Conservation (phyloP, 2,797 vertebrate species). For the Catharus ustulatus region DNA sequence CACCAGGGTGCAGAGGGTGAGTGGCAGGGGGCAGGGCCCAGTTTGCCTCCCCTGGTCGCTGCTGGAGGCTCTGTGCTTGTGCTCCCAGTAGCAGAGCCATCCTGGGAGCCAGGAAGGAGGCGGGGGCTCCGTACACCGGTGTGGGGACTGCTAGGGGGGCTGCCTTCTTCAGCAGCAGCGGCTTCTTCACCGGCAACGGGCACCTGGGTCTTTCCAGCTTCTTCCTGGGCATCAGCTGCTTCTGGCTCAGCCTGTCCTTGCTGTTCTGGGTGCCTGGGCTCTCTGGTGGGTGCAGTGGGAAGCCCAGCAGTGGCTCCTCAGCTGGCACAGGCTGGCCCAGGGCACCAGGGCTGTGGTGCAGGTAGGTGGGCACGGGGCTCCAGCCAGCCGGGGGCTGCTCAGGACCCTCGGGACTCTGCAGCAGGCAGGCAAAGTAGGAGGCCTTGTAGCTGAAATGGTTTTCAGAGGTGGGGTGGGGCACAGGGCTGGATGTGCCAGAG, state of each 20-base stretch:
- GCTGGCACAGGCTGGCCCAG: constrained; percentile 66
- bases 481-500: constrained; percentile 64
- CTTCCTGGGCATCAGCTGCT: constrained; percentile 62
- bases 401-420: constrained; percentile 70
- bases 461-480: constrained; percentile 66
- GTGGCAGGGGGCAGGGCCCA: constrained; percentile 28
- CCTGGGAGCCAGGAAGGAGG: constrained; percentile 81
- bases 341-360: constrained; percentile 23
- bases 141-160: constrained; percentile 83
- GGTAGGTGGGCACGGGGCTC: constrained; percentile 67
- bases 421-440: constrained; percentile 81
- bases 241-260: constrained; percentile 51
- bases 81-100: constrained; percentile 67
- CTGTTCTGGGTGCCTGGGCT: constrained; percentile 42
- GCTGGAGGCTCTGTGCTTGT: neutral
- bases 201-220: constrained; percentile 68
- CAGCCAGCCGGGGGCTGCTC: constrained; percentile 69
- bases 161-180: constrained; percentile 39
- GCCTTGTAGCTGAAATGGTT: constrained; percentile 78
- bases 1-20: neutral
- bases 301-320: constrained; percentile 66
- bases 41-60: constrained; percentile 12
- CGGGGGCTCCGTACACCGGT: constrained; percentile 83
- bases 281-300: constrained; percentile 72
- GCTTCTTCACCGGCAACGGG: constrained; percentile 37